Conservation (phyloP, 2,888 invertebrate genomes). For the Acleris literana region DNA sequence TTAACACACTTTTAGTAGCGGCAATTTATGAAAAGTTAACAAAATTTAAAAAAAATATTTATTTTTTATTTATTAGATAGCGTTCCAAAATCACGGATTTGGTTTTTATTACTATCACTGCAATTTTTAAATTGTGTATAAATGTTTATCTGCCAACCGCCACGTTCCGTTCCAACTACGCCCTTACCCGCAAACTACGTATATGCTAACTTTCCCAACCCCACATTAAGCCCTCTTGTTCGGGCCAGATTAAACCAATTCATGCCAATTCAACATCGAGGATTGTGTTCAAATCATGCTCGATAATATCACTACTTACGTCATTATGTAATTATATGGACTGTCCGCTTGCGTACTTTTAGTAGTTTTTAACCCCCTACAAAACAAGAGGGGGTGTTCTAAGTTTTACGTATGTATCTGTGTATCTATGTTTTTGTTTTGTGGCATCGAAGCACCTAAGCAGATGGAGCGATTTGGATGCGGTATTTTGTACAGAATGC, state of each 20-base stretch:
- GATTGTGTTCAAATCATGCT: conserved; percentile 18
- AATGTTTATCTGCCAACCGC: neutral
- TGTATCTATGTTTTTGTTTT: too few relatives aligned
- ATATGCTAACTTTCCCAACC: conserved; percentile 29
- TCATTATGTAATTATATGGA: neutral
- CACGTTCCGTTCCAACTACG: neutral
- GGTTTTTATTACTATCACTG: too few relatives aligned
- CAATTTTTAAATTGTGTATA: neutral
- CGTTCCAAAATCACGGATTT: too few relatives aligned
- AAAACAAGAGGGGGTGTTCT: too few relatives aligned
- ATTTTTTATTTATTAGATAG: too few relatives aligned
- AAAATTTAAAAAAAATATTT: too few relatives aligned
- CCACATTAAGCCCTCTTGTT: conserved; percentile 33
- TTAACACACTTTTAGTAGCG: too few relatives aligned
- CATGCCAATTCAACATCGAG: conserved; percentile 22
- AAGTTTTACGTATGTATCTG: too few relatives aligned
- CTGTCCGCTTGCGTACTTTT: neutral
- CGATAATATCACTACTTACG: conserved; percentile 6
- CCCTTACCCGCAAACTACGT: conserved; percentile 13
- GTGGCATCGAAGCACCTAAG: too few relatives aligned
- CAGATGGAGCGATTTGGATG: too few relatives aligned
- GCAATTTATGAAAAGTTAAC: too few relatives aligned
- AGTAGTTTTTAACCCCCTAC: neutral
- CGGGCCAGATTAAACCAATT: conserved; percentile 28
- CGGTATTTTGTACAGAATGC: too few relatives aligned